Conservation (phyloP, 2,113 vertebrate genomes). For the Dipodomys spectabilis region DNA sequence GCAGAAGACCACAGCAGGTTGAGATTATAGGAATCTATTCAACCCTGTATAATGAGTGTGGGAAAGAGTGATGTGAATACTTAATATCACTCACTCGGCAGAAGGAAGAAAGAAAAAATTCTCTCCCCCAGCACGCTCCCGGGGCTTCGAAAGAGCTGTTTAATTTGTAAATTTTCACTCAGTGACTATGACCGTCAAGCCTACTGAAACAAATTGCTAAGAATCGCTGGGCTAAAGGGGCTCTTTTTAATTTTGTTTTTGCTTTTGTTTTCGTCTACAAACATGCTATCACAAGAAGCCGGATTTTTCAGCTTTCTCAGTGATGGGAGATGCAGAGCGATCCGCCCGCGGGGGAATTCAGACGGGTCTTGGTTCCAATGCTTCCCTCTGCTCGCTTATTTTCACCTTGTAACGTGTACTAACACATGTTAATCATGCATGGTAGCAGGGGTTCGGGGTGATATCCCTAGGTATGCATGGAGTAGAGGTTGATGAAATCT, state of each 20-base stretch:
- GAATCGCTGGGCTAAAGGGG: conserved; percentile 41
- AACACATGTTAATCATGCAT: background rate
- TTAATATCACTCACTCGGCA: conserved; percentile 59
- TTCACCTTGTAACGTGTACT: background rate
- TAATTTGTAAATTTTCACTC: conserved; percentile 49
- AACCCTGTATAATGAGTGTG: conserved; percentile 42
- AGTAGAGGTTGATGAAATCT: background rate
- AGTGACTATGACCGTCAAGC: conserved; percentile 48
- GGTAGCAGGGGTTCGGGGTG: background rate
- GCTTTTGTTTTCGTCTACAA: background rate
- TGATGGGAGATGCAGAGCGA: background rate
- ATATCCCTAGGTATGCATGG: background rate
- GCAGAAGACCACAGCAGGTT: conserved; percentile 57
- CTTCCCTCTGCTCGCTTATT: background rate
- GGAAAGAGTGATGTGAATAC: conserved; percentile 64
- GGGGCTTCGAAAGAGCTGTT: conserved; percentile 64
- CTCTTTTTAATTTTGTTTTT: background rate
- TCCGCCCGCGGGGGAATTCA: background rate
- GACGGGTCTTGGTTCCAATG: background rate
- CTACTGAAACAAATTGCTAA: conserved; percentile 59
- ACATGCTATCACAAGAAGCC: conserved; percentile 21
- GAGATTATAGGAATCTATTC: conserved; percentile 63
- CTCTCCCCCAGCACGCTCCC: background rate
- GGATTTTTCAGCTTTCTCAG: background rate
- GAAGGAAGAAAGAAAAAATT: background rate